Evolutionary conservation across 2,888 invertebrate genomes (phyloP), one percentile per base, ranked within the genome.

Genomic region (Aspidiotus rigidus): DNA sequence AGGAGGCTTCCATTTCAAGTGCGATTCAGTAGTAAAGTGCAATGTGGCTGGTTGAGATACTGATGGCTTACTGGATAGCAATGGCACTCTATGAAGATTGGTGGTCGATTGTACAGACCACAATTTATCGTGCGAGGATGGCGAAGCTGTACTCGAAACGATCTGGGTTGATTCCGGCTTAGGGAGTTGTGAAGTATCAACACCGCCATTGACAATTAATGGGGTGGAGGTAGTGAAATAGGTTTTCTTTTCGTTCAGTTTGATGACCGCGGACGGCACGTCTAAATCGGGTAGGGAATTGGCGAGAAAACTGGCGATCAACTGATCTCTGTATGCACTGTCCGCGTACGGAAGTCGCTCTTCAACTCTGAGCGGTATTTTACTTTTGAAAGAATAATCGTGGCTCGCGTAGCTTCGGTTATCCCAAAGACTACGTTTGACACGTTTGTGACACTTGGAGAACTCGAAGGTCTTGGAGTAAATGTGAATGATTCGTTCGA

Each of bases 251-350:
- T 15, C n/a, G 11, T 44, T 7, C 1, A 56, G 59, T 10, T 60
- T 60, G 39, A 44, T 15, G n/a, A 53, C 39, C 11, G 53, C 15
- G 9, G 57, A 17, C n/a, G 67, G 60, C 7, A 67, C 28, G 9
- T 57, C 60, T 49, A 67, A 67, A 67, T 67, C 67, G 41, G 67
- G 67, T 60, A 67, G 57, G 53, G 67, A 67, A 49, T 67, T 67
- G 42, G 49, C 60, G n/a, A 67, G 49, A 59, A 67, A 67, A 49
- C 60, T 67, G 44, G 49, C 44, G 11, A 67, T 67, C 59, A 67
- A 67, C 17, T 42, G 44, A 42, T 67, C 59, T 9, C 39, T 44
- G 15, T 60, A 67, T n/a, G 53, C 15, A 39, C 60, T 60, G 15
- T 67, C 67, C 10, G 53, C 41, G n/a, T 67, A 67, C 42, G 28